phyloP scores from a whole-genome alignment of 2,113 vertebrate genomes.

The Percopsis transmontana region DNA sequence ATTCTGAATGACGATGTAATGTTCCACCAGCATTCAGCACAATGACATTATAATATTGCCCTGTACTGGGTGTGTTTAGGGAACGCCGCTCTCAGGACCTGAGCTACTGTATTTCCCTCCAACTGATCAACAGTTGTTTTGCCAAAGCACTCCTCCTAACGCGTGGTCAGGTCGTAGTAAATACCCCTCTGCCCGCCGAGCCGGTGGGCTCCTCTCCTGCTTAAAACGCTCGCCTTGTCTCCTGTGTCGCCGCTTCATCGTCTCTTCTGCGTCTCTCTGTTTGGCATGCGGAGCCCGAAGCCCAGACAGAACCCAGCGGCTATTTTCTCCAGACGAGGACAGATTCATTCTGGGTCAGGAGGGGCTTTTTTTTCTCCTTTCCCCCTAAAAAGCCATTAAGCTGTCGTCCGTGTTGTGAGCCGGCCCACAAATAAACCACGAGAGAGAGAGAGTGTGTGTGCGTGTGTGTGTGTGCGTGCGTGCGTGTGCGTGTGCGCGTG shows the following conservation, averaged over 20 bases:
- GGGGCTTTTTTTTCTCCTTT: neutral
- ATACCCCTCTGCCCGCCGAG: too few relatives aligned
- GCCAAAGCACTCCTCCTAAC: too few relatives aligned
- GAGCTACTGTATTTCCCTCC: too few relatives aligned
- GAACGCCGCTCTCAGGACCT: too few relatives aligned
- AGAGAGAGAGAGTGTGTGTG: neutral
- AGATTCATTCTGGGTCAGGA: constrained; percentile 5
- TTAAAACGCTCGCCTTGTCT: constrained; percentile 46
- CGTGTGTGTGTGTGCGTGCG: neutral
- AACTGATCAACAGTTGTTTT: too few relatives aligned
- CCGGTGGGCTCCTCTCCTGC: neutral
- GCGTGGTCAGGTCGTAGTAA: too few relatives aligned
- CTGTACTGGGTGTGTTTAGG: too few relatives aligned
- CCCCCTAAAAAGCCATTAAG: constrained; percentile 55
- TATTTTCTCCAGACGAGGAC: constrained; percentile 47
- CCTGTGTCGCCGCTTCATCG: constrained; percentile 47
- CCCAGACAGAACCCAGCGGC: constrained; percentile 43
- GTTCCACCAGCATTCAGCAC: too few relatives aligned
- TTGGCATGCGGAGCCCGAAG: constrained; percentile 59
- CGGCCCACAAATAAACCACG: neutral
- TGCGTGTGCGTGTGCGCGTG: neutral
- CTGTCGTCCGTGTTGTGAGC: constrained; percentile 47
- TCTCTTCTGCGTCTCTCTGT: too few relatives aligned
- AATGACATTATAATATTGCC: too few relatives aligned
- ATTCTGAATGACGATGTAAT: neutral